These are phyloP conservation scores for Brenthis ino DNA, from an alignment of 2,888 invertebrate genomes.

Conservation along the genomic window DNA sequence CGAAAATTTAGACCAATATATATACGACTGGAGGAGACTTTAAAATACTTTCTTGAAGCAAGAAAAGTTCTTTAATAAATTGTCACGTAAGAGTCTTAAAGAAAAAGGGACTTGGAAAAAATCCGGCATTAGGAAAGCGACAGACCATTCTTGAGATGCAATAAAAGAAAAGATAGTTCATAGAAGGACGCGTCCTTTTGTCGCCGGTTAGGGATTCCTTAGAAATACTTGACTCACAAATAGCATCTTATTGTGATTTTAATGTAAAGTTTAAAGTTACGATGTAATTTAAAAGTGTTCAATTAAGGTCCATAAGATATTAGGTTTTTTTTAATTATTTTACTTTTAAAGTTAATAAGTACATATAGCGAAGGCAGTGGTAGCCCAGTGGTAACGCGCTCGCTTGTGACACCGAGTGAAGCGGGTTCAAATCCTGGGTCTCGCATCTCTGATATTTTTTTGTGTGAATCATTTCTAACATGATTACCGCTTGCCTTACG, in stretches of 20 bases:
- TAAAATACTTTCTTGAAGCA: constrained; percentile 7
- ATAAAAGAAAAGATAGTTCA: constrained; percentile 36
- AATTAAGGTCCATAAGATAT: neutral
- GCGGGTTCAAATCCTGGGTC: too few species aligned
- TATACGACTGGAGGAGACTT: constrained; percentile 1
- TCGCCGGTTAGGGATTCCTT: constrained; percentile 26
- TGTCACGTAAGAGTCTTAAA: constrained; percentile 37
- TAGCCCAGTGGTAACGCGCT: too few species aligned
- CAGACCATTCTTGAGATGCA: constrained; percentile 33
- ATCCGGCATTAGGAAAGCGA: constrained; percentile 33
- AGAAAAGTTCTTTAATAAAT: constrained; percentile 33
- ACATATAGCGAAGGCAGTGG: too few species aligned
- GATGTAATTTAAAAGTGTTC: neutral
- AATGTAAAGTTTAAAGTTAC: neutral
- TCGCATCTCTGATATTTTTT: too few species aligned
- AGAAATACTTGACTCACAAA: constrained; percentile 13
- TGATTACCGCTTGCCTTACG: too few species aligned
- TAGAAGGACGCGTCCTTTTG: constrained; percentile 21
- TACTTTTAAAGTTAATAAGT: too few species aligned
- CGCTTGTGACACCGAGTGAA: too few species aligned
- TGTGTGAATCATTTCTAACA: too few species aligned
- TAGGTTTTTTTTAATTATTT: too few species aligned
- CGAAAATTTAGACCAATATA: constrained; percentile 4
- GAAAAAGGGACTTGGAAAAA: constrained; percentile 30
- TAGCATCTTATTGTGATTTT: constrained; percentile 15